phyloP scores from a whole-genome alignment of 2,797 vertebrate species.

The Cirrhinus mrigala region DNA sequence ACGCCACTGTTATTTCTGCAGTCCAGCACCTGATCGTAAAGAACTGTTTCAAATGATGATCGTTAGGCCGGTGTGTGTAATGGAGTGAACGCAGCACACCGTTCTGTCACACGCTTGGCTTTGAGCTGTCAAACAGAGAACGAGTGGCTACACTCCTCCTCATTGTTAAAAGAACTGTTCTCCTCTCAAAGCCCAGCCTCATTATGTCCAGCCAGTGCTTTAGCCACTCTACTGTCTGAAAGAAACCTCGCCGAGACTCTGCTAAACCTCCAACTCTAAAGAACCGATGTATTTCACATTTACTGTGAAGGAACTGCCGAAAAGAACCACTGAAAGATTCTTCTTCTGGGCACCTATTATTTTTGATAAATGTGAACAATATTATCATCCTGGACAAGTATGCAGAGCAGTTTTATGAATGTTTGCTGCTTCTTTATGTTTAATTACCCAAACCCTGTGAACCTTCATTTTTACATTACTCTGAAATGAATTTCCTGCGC shows the following conservation, averaged over 20 bases:
- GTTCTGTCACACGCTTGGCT: conserved; percentile 42
- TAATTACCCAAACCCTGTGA: conserved; percentile 15
- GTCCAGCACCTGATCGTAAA: conserved; percentile 19
- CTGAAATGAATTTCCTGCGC: neutral
- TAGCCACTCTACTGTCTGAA: conserved; percentile 25
- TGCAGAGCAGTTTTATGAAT: neutral
- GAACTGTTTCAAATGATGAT: conserved; percentile 35
- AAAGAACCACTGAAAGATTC: neutral
- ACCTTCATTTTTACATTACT: neutral
- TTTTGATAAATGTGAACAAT: conserved; percentile 19
- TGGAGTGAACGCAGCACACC: conserved; percentile 23
- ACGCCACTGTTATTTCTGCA: conserved; percentile 15
- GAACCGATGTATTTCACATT: conserved; percentile 14
- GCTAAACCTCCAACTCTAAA: conserved; percentile 23
- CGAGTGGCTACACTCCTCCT: conserved; percentile 61
- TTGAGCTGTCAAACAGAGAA: conserved; percentile 53
- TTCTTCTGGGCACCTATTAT: neutral
- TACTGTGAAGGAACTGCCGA: neutral
- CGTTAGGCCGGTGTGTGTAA: conserved; percentile 34
- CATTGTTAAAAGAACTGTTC: conserved; percentile 66
- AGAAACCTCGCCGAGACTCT: neutral
- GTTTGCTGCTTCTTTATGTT: neutral
- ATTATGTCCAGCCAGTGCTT: conserved; percentile 54
- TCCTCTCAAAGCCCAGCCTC: conserved; percentile 59
- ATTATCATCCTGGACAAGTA: neutral